Percentiles rank a stretch among this genome's conserved stretches.
These are phyloP conservation scores for Saxidomus purpurata DNA, from an alignment of 1,140 invertebrate genomes.

Conservation along the genomic window DNA sequence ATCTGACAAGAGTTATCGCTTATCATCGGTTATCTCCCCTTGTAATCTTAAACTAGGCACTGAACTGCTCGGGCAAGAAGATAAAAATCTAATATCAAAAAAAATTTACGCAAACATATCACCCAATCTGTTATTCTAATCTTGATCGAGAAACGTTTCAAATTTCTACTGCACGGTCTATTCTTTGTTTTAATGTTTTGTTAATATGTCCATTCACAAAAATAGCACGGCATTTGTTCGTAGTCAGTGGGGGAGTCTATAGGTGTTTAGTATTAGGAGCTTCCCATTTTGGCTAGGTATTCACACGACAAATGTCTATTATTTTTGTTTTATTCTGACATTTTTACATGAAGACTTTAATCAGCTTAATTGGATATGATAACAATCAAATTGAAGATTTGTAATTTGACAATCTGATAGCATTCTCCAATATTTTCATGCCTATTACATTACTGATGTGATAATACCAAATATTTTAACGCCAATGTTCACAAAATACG, in stretches of 20 bases:
- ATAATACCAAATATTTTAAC: conserved; percentile 36
- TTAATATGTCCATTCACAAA: conserved; percentile 31
- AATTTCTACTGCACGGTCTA: background rate
- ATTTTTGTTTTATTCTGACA: background rate
- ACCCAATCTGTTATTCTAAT: conserved; percentile 1
- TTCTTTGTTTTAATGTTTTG: conserved; percentile 35
- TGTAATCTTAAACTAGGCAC: conserved; percentile 6
- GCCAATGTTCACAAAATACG: conserved; percentile 24
- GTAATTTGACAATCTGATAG: conserved; percentile 12
- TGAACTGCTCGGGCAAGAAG: conserved; percentile 12
- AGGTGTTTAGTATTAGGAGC: background rate
- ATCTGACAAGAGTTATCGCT: conserved; percentile 2
- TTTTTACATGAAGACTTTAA: background rate
- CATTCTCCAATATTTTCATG: conserved; percentile 32
- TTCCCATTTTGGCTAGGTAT: conserved; percentile 8
- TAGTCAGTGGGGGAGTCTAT: conserved; percentile 10
- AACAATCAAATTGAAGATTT: background rate
- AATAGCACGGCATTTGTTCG: conserved; percentile 9
- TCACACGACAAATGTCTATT: conserved; percentile 24
- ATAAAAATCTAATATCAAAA: conserved; percentile 34
- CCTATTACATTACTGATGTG: conserved; percentile 22
- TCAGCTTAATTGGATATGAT: background rate
- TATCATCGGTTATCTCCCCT: conserved; percentile 22
- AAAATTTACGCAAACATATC: conserved; percentile 35
- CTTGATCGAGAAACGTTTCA: conserved; percentile 1